A percentile compares a stretch with the other conserved stretches of the same genome.
These are phyloP conservation scores for Nomada ferruginata DNA, from an alignment of 2,888 invertebrate genomes.

Conservation along the genomic window DNA sequence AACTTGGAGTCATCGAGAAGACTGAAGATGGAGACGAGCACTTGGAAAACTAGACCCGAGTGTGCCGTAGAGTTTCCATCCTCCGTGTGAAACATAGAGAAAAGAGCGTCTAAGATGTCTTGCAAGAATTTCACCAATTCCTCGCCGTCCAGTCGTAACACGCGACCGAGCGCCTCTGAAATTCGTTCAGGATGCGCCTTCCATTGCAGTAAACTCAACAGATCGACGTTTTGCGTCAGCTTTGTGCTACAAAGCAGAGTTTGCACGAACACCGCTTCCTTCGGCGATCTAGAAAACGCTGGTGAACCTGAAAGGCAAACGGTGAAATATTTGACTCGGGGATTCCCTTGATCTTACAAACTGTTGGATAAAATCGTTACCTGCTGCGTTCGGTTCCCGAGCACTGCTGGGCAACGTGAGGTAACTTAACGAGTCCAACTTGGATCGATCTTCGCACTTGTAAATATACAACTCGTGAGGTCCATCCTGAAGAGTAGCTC, in stretches of 20 bases:
- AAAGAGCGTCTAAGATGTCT: slow-evolving; percentile 96
- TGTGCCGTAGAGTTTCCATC: slow-evolving; percentile 95
- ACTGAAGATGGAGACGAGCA: slow-evolving; percentile 96
- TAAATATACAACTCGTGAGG: slow-evolving; percentile 96
- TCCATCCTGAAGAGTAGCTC: slow-evolving; percentile 95
- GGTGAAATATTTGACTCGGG: background rate
- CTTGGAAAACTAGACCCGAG: slow-evolving; percentile 96
- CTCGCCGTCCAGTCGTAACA: slow-evolving; percentile 92
- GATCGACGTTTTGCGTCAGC: slow-evolving; percentile 96
- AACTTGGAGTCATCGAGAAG: slow-evolving; percentile 95
- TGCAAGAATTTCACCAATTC: slow-evolving; percentile 97
- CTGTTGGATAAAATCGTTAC: slow-evolving; percentile 51
- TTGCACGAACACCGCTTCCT: slow-evolving; percentile 92
- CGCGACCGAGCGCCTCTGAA: slow-evolving; percentile 92
- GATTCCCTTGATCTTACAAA: background rate
- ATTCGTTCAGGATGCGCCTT: slow-evolving; percentile 94
- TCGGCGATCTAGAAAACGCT: slow-evolving; percentile 91
- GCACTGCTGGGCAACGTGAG: slow-evolving; percentile 83
- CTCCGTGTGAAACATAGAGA: slow-evolving; percentile 96
- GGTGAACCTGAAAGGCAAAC: slow-evolving; percentile 67
- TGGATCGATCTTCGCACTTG: slow-evolving; percentile 94
- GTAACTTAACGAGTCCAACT: slow-evolving; percentile 87
- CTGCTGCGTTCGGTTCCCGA: slow-evolving; percentile 78
- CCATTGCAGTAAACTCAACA: slow-evolving; percentile 96
- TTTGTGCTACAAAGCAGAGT: slow-evolving; percentile 98